These are phyloP conservation scores for Siphamia tubifer DNA, from an alignment of 2,113 vertebrate genomes.

Conservation along the genomic window DNA sequence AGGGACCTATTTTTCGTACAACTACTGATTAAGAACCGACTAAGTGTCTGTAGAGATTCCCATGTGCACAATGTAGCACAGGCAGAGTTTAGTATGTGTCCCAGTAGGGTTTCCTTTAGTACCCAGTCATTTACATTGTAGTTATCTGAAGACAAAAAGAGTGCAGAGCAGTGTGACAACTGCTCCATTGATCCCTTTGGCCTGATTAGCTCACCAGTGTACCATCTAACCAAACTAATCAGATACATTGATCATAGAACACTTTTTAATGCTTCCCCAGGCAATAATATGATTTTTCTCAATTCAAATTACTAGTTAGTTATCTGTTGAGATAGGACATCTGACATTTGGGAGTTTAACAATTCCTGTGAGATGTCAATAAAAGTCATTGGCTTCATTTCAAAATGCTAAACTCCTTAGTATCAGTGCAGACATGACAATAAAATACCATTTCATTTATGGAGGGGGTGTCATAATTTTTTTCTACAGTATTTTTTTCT, in stretches of 20 bases:
- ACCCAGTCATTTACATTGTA: constrained; percentile 70
- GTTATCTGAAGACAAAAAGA: constrained; percentile 65
- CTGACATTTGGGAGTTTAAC: constrained; percentile 39
- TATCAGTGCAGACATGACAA: neutral
- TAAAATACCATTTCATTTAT: constrained; percentile 41
- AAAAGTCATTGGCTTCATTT: constrained; percentile 29
- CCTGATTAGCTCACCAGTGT: constrained; percentile 74
- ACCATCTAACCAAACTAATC: constrained; percentile 67
- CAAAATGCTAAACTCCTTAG: constrained; percentile 9
- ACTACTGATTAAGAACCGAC: constrained; percentile 69
- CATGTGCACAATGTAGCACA: constrained; percentile 65
- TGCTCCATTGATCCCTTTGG: constrained; percentile 69
- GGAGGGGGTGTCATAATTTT: constrained; percentile 4
- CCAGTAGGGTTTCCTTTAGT: constrained; percentile 66
- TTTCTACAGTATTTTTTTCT: constrained; percentile 21
- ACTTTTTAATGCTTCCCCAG: constrained; percentile 71
- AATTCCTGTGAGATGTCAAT: constrained; percentile 37
- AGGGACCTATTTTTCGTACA: constrained; percentile 57
- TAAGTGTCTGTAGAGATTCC: constrained; percentile 73
- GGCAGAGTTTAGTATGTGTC: constrained; percentile 67
- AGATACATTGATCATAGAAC: constrained; percentile 73
- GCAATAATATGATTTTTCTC: constrained; percentile 67
- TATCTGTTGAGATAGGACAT: constrained; percentile 35
- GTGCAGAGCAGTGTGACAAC: constrained; percentile 50
- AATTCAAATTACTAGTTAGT: constrained; percentile 60